phyloP scores from a whole-genome alignment of 2,888 invertebrate species.

The Platycnemis pennipes region DNA sequence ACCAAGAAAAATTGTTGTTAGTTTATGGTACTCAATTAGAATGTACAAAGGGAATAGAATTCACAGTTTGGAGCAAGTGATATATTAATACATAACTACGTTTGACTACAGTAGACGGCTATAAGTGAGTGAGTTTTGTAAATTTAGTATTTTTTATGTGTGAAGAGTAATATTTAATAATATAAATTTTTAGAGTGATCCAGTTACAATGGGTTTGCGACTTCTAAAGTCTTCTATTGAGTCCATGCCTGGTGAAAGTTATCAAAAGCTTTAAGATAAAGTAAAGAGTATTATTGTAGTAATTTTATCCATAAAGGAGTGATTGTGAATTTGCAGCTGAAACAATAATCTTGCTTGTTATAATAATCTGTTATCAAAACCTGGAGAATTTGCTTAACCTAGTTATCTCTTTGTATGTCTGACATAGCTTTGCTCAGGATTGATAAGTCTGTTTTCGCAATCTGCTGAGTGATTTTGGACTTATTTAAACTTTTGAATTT shows the following conservation, averaged over 20 bases:
- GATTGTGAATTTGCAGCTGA: background rate
- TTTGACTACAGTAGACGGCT: constrained; percentile 12
- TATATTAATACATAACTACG: constrained; percentile 1
- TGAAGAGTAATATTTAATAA: constrained; percentile 43
- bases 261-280: background rate
- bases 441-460: background rate
- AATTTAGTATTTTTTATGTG: constrained; percentile 59
- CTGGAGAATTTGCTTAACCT: background rate
- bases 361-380: background rate
- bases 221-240: background rate
- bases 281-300: background rate
- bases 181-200: constrained; percentile 33
- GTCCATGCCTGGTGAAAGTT: constrained; percentile 6
- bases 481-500: background rate
- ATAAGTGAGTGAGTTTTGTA: constrained; percentile 43
- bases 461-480: background rate
- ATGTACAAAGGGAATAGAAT: constrained; percentile 45
- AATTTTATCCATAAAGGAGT: background rate
- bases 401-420: background rate
- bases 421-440: background rate
- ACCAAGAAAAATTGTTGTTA: constrained; percentile 14
- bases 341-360: background rate
- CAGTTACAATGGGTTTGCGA: background rate
- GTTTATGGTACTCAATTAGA: constrained; percentile 53
- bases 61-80: constrained; percentile 60